phyloP scores from a whole-genome alignment of 2,797 vertebrate genomes.

The Alosa sapidissima region DNA sequence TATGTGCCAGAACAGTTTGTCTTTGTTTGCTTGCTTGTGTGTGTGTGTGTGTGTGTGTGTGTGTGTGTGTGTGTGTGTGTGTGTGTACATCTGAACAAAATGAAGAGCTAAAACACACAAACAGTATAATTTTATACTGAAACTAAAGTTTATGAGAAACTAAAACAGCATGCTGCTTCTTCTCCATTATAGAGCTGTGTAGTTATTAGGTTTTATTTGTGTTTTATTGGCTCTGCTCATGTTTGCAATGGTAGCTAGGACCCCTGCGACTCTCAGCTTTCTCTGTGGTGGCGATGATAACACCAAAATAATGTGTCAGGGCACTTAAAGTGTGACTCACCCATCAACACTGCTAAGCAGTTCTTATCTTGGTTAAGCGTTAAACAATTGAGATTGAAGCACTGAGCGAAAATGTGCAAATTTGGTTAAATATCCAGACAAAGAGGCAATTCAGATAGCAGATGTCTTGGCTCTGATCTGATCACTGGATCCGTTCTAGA shows the following conservation, averaged over 20 bases:
- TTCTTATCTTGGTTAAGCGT: neutral
- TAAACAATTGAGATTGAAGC: neutral
- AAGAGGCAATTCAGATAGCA: neutral
- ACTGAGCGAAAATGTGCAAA: neutral
- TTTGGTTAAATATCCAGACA: neutral
- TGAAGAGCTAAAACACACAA: neutral
- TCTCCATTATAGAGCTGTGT: neutral
- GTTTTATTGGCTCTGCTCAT: neutral
- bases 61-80: neutral
- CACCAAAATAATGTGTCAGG: neutral
- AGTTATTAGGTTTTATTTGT: neutral
- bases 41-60: constrained; percentile 12
- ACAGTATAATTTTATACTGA: no score
- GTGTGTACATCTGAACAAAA: no score
- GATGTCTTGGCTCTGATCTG: neutral
- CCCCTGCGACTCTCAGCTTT: neutral
- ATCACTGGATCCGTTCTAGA: neutral
- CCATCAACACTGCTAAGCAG: neutral
- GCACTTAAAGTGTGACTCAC: neutral
- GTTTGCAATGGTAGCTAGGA: neutral
- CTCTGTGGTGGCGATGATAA: neutral
- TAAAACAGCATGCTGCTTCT: neutral
- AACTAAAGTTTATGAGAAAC: neutral
- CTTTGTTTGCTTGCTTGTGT: neutral
- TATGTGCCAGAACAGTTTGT: neutral